Evolutionary conservation across 2,113 vertebrate species (phyloP).

Genomic region (Mirza zaza): DNA sequence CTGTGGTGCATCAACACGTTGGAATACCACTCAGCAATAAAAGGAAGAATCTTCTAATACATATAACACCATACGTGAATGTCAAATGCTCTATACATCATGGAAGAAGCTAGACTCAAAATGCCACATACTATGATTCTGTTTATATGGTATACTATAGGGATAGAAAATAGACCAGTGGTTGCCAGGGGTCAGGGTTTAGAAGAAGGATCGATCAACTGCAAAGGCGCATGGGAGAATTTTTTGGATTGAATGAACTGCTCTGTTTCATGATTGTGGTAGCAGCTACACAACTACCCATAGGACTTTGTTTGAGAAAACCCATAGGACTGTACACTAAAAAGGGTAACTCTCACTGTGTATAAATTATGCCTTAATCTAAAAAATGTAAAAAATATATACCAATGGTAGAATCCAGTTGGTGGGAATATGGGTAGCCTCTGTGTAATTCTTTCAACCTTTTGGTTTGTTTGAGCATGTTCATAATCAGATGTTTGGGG

Average conservation of each 20-base stretch:
- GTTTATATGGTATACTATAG: not conserved
- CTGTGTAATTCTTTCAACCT: not conserved
- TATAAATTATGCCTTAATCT: not conserved
- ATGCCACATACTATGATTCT: not conserved
- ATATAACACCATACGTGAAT: rapidly evolving
- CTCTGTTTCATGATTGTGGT: not conserved
- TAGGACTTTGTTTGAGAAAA: not conserved
- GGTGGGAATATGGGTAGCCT: too few species aligned
- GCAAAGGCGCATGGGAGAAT: not conserved
- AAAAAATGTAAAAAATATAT: not conserved
- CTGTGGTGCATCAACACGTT: rapidly evolving
- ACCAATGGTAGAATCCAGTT: not conserved
- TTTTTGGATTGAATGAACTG: not conserved
- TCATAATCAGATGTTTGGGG: not conserved
- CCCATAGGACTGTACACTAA: not conserved
- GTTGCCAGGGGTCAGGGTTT: not conserved
- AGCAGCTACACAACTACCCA: too few species aligned
- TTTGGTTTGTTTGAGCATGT: not conserved
- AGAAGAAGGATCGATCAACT: not conserved
- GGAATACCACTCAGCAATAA: not conserved
- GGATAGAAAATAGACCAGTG: not conserved
- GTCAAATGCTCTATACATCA: not conserved
- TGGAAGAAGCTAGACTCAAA: not conserved
- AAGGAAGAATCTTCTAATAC: not conserved
- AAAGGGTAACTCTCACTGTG: not conserved